Percentiles rank a stretch among this genome's conserved stretches.
Conservation (phyloP, 1,140 invertebrate species). For the Drosophila suzukii region DNA sequence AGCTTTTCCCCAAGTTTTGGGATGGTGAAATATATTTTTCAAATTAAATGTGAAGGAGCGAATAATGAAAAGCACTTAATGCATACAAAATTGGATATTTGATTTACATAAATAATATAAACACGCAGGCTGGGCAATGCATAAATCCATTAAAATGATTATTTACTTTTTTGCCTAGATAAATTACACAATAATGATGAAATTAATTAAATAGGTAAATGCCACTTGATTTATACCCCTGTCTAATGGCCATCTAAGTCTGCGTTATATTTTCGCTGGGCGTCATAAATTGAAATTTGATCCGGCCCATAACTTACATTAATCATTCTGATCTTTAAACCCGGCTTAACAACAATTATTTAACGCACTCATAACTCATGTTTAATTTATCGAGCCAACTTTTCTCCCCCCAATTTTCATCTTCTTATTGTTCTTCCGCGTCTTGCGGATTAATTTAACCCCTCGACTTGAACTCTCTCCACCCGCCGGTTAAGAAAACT, state of each 20-base stretch:
- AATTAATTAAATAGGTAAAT: not conserved
- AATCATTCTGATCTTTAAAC: slow-evolving; percentile 52
- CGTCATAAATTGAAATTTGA: slow-evolving; percentile 13
- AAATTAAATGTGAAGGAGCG: slow-evolving; percentile 11
- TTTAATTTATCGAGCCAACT: slow-evolving; percentile 41
- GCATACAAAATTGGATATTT: not conserved
- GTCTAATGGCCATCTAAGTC: not conserved
- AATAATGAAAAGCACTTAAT: not conserved
- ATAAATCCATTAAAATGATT: not conserved
- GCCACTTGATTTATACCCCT: not conserved
- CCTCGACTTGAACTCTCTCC: slow-evolving; percentile 36
- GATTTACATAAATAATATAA: slow-evolving; percentile 11
- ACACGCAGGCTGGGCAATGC: not conserved
- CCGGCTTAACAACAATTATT: slow-evolving; percentile 47
- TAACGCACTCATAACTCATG: slow-evolving; percentile 48
- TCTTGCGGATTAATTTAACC: slow-evolving; percentile 47
- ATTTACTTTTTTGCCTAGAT: not conserved
- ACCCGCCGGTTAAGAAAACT: slow-evolving; percentile 33
- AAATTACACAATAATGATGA: not conserved
- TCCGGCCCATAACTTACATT: slow-evolving; percentile 26
- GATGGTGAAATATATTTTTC: slow-evolving; percentile 8
- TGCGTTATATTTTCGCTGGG: not conserved
- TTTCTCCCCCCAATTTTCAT: slow-evolving; percentile 5
- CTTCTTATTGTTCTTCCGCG: slow-evolving; percentile 29
- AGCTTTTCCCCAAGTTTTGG: slow-evolving; percentile 12